Conservation (phyloP, 2,888 invertebrate genomes). For the Plebejus argus region DNA sequence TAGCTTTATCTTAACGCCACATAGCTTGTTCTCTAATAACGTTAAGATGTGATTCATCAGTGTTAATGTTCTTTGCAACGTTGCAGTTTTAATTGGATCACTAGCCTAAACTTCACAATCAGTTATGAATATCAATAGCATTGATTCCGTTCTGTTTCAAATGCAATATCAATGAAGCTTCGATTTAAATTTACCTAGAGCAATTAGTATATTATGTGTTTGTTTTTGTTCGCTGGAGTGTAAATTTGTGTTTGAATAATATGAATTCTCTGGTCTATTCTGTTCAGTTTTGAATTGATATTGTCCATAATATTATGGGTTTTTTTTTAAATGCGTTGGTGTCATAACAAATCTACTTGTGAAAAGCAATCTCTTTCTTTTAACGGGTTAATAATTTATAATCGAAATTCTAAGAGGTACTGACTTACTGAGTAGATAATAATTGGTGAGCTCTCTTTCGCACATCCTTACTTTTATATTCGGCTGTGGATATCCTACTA, state of each 20-base stretch:
- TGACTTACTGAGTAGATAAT: too few relatives aligned
- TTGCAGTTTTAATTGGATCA: neutral
- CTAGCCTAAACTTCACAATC: neutral
- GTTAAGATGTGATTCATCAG: too few relatives aligned
- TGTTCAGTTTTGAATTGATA: neutral
- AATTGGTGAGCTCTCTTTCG: too few relatives aligned
- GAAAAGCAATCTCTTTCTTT: neutral
- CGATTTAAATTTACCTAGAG: neutral
- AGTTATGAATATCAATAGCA: neutral
- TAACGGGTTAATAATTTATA: neutral
- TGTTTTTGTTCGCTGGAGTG: neutral
- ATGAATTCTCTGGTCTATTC: neutral
- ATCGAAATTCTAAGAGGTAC: too few relatives aligned
- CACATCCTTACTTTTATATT: too few relatives aligned
- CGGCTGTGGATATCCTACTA: too few relatives aligned
- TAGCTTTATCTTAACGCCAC: slow-evolving; percentile 49
- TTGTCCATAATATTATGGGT: neutral
- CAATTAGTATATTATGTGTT: slow-evolving; percentile 2
- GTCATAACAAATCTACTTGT: neutral
- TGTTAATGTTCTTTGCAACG: neutral
- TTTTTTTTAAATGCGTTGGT: too few relatives aligned
- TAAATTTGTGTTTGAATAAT: neutral
- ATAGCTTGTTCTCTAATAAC: neutral
- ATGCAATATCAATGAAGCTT: neutral
- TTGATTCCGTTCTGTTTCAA: neutral